Conservation (phyloP, 2,888 invertebrate genomes). For the Aphidius colemani region DNA sequence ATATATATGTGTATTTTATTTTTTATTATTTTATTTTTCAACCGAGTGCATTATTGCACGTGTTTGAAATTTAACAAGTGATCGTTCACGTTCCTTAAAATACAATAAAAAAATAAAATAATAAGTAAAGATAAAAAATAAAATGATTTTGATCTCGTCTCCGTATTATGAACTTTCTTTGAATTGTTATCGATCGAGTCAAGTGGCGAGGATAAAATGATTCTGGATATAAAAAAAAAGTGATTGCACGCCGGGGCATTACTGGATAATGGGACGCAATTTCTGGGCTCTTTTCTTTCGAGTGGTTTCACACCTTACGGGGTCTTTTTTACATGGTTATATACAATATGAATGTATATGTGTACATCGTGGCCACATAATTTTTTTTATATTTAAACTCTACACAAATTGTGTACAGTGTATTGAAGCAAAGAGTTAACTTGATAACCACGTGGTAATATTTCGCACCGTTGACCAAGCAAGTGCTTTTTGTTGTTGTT, state of each 20-base stretch:
- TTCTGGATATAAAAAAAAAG: constrained; percentile 12
- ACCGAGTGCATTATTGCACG: no score
- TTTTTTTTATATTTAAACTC: constrained; percentile 31
- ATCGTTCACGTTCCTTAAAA: no score
- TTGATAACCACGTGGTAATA: constrained; percentile 57
- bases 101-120: no score
- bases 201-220: constrained; percentile 20
- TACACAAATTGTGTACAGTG: constrained; percentile 13
- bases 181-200: constrained; percentile 48
- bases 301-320: constrained; percentile 59
- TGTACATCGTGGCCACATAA: constrained; percentile 26
- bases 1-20: no score
- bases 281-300: constrained; percentile 59
- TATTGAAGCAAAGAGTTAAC: constrained; percentile 57
- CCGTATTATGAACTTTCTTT: constrained; percentile 48
- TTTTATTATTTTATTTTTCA: no score
- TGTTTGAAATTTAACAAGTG: no score
- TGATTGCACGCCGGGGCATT: constrained; percentile 47
- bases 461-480: constrained; percentile 46
- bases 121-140: not conserved
- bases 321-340: constrained; percentile 27
- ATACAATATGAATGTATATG: constrained; percentile 28
- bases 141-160: constrained; percentile 3
- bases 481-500: no score
- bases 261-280: constrained; percentile 59